Evolutionary conservation across 1,140 invertebrate species (phyloP), one percentile per base, ranked within the genome.

Genomic region (Drosophila hydei): DNA sequence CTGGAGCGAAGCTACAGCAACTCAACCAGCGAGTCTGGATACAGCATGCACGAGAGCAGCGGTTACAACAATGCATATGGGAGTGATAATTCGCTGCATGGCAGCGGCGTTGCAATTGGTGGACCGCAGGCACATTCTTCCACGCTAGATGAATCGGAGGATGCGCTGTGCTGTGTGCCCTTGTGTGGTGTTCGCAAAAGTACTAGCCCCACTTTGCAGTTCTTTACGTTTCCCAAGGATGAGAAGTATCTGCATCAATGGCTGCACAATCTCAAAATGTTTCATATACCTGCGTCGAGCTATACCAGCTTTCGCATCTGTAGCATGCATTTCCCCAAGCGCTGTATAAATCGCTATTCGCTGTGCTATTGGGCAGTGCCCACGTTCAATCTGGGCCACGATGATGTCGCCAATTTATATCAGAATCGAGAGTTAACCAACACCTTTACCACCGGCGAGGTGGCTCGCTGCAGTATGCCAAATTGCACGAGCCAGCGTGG

Each of bases 331-430:
- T 91, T 91, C 21, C 89, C 89, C 2, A 91, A 91, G 52, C 89
- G 89, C 21, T 90, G 89, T 40, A 91, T 91, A 6, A 91, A 91
- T 69, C 81, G 81, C 1, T 91, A 91, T 45, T 91, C 89, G 0
- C 33, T 91, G 30, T 91, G 89, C 70, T 91, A 91, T 59, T 91
- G 89, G 89, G 89, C 89, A 2, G 89, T 91, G 64, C 89, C 89
- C 5, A 91, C 89, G 1, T 91, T 90, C 19, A 90, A 91, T 75
- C 55, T 91, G 48, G 89, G 89, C 1, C 89, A 91, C 25, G 89
- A 91, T 12, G 89, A 91, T 75, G 85, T 91, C 0, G 89, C 89
- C 16, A 91, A 91, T 79, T 51, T 91, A 11, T 91, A 90, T 78
- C 89, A 91, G 50, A 91, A 91, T 65, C 77, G 89, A 3, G 89